Evolutionary conservation across 2,113 vertebrate genomes (phyloP), one percentile per base, ranked within the genome.

Genomic region (Oreochromis niloticus): DNA sequence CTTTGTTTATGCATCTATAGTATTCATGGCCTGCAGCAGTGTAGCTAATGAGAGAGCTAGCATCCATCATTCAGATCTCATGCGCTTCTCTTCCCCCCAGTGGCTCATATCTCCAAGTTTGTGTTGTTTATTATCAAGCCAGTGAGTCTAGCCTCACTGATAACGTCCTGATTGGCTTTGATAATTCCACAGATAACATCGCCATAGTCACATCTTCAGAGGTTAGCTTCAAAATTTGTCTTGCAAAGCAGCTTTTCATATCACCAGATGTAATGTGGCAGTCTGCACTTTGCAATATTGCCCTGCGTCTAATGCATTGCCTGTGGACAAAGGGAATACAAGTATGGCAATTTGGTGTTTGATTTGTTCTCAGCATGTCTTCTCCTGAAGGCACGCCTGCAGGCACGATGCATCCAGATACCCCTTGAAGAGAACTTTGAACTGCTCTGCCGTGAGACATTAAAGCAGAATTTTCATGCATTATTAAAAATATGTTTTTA

Each of bases 401-500:
- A 75, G 92, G 85, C 82, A 19, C 30, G 19, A 7, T 57, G 87
- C 78, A 84, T 61, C 83, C 89, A 54, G 9, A 63, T 78, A n/a
- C 81, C 85, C 66, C 54, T 75, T 43, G 41, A 85, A 46, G 86
- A 82, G 36, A 85, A 87, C 90, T 87, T 87, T 91, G 71, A 93
- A 90, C 86, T 82, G 61, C 61, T 85, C 55, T 54, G 84, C 85
- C 75, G 48, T 66, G 85, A 91, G 85, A 80, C 80, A 85, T 86
- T 88, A 73, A 86, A 41, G 61, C 80, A 73, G 59, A 82, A 43
- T 63, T 57, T 83, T 81, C 82, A 92, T 94, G 79, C 87, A 75
- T 92, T 90, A 94, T 93, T 92, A 55, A 92, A 84, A 78, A 41
- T 46, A 7, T 48, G 41, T 88, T 88, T 93, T 84, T 52, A 80